Conservation (phyloP, 2,113 vertebrate species). For the Talpa occidentalis region DNA sequence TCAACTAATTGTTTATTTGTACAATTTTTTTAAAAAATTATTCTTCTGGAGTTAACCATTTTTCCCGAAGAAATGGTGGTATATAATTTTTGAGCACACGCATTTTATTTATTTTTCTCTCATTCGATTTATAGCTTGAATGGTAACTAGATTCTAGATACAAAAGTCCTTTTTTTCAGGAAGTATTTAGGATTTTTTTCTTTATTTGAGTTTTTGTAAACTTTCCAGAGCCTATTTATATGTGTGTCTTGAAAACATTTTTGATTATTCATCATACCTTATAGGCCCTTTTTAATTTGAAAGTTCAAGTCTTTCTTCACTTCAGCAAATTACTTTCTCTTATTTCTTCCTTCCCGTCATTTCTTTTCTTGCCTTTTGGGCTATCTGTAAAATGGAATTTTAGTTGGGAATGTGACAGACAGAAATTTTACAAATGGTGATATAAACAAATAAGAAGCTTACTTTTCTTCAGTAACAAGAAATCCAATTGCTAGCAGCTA, state of each 20-base stretch:
- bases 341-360: background rate
- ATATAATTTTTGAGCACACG: background rate
- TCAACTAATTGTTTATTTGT: background rate
- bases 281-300: background rate
- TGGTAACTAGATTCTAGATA: background rate
- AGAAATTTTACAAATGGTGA: background rate
- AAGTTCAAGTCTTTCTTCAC: background rate
- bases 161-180: background rate
- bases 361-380: background rate
- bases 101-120: conserved; percentile 3
- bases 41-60: background rate
- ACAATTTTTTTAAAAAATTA: background rate
- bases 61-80: background rate
- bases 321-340: background rate
- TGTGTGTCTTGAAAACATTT: background rate
- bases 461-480: background rate
- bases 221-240: background rate
- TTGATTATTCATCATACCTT: background rate
- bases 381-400: background rate
- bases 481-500: background rate
- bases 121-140: background rate
- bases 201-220: background rate
- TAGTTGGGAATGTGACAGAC: background rate
- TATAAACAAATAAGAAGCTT: background rate
- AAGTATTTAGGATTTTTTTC: background rate